Conservation (phyloP, 1,140 invertebrate species). For the Aphidius gifuensis region DNA sequence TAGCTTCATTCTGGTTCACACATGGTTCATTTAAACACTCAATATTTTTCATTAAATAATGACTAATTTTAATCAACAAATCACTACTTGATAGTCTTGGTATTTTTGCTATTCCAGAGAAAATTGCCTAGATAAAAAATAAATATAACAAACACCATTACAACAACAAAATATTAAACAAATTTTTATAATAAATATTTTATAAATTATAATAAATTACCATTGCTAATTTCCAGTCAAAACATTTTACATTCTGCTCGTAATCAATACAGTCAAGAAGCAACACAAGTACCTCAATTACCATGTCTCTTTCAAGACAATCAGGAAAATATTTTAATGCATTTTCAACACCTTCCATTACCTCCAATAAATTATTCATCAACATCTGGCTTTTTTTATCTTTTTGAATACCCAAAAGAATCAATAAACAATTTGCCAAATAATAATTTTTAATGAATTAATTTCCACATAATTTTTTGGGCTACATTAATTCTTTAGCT, state of each 20-base stretch:
- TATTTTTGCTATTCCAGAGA: neutral
- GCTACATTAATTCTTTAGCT: too few species aligned
- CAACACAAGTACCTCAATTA: neutral
- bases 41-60: slow-evolving; percentile 3
- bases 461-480: too few species aligned
- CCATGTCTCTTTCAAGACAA: neutral
- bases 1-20: neutral
- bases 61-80: slow-evolving; percentile 6
- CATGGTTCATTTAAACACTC: neutral
- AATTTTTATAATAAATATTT: neutral
- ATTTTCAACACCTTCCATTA: neutral
- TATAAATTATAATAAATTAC: neutral
- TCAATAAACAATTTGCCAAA: too few species aligned
- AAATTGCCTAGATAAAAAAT: neutral
- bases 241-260: neutral
- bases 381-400: neutral
- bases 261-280: neutral
- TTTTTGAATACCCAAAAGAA: neutral
- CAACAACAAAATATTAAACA: neutral
- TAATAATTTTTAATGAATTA: too few species aligned
- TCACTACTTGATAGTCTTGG: neutral
- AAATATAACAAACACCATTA: neutral
- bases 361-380: neutral
- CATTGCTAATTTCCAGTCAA: neutral
- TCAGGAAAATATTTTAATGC: neutral